Conservation (phyloP, 2,113 vertebrate species). For the Plectropomus leopardus region DNA sequence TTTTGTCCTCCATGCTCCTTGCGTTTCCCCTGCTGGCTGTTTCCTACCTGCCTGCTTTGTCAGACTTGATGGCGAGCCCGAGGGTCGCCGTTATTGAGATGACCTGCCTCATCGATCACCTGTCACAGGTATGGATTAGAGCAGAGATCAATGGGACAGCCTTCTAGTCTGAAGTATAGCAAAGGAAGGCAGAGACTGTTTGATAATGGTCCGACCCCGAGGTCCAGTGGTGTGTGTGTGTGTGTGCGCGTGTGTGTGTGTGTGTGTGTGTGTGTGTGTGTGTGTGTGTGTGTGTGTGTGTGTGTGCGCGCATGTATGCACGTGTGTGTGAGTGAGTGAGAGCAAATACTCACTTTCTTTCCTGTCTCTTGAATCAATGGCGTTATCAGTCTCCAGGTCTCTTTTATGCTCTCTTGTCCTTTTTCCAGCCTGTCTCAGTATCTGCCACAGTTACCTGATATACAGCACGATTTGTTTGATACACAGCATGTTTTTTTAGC, state of each 20-base stretch:
- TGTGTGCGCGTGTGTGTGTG: no score
- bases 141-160: conserved; percentile 55
- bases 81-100: conserved; percentile 41
- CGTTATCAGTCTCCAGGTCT: conserved; percentile 22
- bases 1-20: conserved; percentile 5
- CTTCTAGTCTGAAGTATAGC: conserved; percentile 49
- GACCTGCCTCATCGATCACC: conserved; percentile 61
- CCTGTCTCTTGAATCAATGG: conserved; percentile 32
- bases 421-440: neutral
- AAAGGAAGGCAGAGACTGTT: conserved; percentile 23
- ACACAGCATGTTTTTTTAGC: no score
- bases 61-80: conserved; percentile 31
- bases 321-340: neutral
- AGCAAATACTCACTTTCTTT: neutral
- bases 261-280: conserved; percentile 4
- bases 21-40: neutral
- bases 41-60: conserved; percentile 24
- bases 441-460: neutral
- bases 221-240: conserved; percentile 34
- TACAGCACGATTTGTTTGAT: neutral
- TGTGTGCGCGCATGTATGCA: conserved; percentile 3
- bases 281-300: neutral
- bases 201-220: conserved; percentile 49
- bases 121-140: conserved; percentile 64
- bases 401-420: neutral